These are phyloP conservation scores for Leptopilina clavipes DNA, from an alignment of 1,140 invertebrate species.

Conservation along the genomic window DNA sequence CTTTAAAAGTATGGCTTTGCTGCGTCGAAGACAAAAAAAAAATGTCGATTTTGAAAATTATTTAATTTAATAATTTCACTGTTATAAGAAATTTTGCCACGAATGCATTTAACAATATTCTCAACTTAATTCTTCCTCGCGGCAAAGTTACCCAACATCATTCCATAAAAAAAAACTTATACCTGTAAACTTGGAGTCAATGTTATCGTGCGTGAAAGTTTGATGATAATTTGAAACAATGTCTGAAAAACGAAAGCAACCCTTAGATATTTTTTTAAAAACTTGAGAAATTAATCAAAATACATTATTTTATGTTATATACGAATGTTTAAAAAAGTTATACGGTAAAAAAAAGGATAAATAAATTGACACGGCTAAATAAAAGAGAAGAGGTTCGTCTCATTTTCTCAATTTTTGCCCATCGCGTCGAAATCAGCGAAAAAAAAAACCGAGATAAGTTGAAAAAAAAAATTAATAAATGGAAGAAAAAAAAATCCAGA, in stretches of 20 bases:
- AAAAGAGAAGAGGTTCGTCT: constrained; percentile 37
- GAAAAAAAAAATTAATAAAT: constrained; percentile 31
- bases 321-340: constrained; percentile 22
- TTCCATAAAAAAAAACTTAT: constrained; percentile 34
- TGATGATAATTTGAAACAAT: background rate
- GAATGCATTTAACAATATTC: too few relatives aligned
- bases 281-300: constrained; percentile 28
- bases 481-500: constrained; percentile 48
- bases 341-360: too few relatives aligned
- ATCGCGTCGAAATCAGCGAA: too few relatives aligned
- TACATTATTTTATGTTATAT: constrained; percentile 11
- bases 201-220: constrained; percentile 41
- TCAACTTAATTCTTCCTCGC: constrained; percentile 41
- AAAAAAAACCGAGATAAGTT: constrained; percentile 9
- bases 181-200: constrained; percentile 48
- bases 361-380: background rate
- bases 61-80: too few relatives aligned
- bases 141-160: constrained; percentile 36
- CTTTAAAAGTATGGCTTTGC: constrained; percentile 51
- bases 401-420: constrained; percentile 43
- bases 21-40: background rate
- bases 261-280: constrained; percentile 13
- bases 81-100: too few relatives aligned
- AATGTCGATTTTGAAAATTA: too few relatives aligned
- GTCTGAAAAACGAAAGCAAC: background rate